Evolutionary conservation across 2,888 invertebrate genomes (phyloP).

Genomic region (Rutpela maculata): DNA sequence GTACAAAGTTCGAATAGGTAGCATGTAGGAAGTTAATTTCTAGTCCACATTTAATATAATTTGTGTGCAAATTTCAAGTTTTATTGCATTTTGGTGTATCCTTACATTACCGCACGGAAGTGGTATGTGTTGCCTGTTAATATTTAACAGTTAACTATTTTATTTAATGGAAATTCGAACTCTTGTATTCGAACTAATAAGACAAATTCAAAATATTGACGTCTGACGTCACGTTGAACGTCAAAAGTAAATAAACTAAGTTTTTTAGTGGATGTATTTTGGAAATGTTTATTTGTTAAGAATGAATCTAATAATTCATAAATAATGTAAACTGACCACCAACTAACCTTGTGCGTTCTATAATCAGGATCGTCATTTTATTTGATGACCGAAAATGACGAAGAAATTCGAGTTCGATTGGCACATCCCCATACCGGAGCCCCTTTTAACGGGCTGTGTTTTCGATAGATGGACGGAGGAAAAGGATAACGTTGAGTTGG

Average conservation of each 20-base stretch:
- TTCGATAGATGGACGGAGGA: conserved; percentile 99
- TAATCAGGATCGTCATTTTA: conserved; percentile 3
- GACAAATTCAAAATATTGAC: conserved; percentile 28
- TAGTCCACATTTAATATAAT: neutral
- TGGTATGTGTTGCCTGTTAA: neutral
- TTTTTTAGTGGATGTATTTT: conserved; percentile 34
- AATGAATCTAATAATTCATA: conserved; percentile 32
- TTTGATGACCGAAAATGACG: conserved; percentile 81
- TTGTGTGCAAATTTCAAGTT: too few relatives aligned
- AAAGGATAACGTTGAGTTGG: conserved; percentile 92
- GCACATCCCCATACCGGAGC: conserved; percentile 95
- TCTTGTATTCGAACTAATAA: conserved; percentile 8
- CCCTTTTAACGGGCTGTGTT: conserved; percentile 87
- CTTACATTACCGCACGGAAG: neutral
- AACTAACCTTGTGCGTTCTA: conserved; percentile 12
- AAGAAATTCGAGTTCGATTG: conserved; percentile 99
- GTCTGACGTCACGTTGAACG: conserved; percentile 41
- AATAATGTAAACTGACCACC: conserved; percentile 33
- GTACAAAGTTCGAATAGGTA: neutral
- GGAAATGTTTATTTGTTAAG: conserved; percentile 30
- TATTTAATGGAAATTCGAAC: neutral
- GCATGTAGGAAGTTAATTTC: neutral
- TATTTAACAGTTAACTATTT: neutral
- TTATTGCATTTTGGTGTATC: too few relatives aligned
- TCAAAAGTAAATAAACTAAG: conserved; percentile 41